Conservation (phyloP, 1,140 invertebrate genomes). For the Drosophila simulans region DNA sequence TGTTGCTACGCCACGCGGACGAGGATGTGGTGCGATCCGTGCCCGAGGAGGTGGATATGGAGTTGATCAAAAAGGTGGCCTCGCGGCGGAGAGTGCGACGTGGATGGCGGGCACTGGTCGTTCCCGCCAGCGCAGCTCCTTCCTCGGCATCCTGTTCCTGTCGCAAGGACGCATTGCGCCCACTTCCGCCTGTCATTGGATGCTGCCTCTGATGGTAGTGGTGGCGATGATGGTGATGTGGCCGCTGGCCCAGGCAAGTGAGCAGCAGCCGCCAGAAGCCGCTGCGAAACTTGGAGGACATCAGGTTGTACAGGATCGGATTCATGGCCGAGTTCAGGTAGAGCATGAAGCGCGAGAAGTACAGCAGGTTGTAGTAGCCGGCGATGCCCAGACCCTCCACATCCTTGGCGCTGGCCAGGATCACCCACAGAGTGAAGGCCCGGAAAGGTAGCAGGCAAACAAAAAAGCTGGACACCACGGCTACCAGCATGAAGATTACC, state of each 20-base stretch:
- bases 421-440: constrained; percentile 93
- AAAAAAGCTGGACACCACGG: constrained; percentile 95
- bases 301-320: constrained; percentile 95
- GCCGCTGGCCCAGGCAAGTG: constrained; percentile 52
- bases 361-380: constrained; percentile 93
- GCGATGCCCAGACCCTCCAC: constrained; percentile 89
- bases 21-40: constrained; percentile 73
- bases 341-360: constrained; percentile 93
- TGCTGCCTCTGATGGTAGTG: constrained; percentile 41
- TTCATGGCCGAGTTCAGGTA: constrained; percentile 96
- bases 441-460: constrained; percentile 94
- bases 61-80: constrained; percentile 76
- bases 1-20: constrained; percentile 70
- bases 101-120: constrained; percentile 18
- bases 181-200: constrained; percentile 37
- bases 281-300: constrained; percentile 95
- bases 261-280: constrained; percentile 87
- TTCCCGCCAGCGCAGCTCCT: constrained; percentile 21
- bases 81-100: constrained; percentile 68
- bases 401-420: constrained; percentile 89
- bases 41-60: constrained; percentile 78
- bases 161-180: constrained; percentile 30
- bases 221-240: constrained; percentile 54
- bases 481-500: constrained; percentile 94
- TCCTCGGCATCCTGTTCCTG: constrained; percentile 45